Evolutionary conservation across 92 coral and sea anemone genomes (phyloP).

Genomic region (Zoanthus sociatus): DNA sequence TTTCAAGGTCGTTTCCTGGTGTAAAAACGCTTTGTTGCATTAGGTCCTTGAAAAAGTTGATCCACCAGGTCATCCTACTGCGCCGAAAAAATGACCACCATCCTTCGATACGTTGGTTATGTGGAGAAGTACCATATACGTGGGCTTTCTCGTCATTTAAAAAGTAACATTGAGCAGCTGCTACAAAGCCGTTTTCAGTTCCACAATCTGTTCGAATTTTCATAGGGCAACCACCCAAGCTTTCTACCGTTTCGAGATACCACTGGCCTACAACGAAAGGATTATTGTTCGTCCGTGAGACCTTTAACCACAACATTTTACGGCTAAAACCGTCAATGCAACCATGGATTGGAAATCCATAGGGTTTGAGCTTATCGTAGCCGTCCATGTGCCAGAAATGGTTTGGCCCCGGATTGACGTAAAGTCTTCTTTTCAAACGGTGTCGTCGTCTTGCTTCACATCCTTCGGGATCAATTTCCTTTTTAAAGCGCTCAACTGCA

Average conservation of each 20-base stretch:
- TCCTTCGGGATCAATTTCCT: conserved; percentile 67
- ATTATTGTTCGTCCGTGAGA: conserved; percentile 55
- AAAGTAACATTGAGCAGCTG: conserved; percentile 42
- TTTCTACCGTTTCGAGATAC: conserved; percentile 49
- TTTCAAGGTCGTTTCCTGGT: conserved; percentile 50
- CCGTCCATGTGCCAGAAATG: conserved; percentile 37
- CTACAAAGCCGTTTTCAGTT: conserved; percentile 57
- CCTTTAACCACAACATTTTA: conserved; percentile 55
- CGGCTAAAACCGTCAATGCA: conserved; percentile 47
- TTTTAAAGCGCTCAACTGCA: conserved; percentile 32
- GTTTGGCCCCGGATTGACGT: conserved; percentile 55
- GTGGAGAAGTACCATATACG: conserved; percentile 63
- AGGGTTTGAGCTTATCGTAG: conserved; percentile 26
- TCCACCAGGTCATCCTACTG: conserved; percentile 57
- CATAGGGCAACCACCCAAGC: conserved; percentile 57
- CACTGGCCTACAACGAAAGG: conserved; percentile 51
- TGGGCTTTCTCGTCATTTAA: conserved; percentile 48
- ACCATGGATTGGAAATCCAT: conserved; percentile 12
- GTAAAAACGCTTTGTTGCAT: conserved; percentile 48
- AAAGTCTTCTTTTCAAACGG: conserved; percentile 52
- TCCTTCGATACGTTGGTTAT: conserved; percentile 56
- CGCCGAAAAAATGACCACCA: conserved; percentile 47
- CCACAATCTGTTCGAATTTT: conserved; percentile 63
- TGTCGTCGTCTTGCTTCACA: conserved; percentile 52
- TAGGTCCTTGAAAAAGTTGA: conserved; percentile 55